Conservation (phyloP, 2,113 vertebrate genomes). For the Phyllopteryx taeniolatus region DNA sequence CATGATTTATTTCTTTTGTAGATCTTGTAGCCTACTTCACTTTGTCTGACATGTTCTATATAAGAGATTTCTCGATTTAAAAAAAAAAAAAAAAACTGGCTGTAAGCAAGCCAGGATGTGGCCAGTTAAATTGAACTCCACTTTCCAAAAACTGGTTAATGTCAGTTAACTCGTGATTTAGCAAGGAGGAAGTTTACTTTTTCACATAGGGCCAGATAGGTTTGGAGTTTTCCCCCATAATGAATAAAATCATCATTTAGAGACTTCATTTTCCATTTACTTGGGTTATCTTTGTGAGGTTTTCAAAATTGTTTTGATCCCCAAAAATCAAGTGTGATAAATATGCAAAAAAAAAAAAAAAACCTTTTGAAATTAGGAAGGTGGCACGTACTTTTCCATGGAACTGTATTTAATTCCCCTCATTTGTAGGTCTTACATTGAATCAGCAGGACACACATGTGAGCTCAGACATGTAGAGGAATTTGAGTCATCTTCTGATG, state of each 20-base stretch:
- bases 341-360: background rate
- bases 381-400: background rate
- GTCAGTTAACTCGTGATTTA: background rate
- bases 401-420: background rate
- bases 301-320: background rate
- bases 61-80: background rate
- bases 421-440: conserved; percentile 78
- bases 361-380: background rate
- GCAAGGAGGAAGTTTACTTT: background rate
- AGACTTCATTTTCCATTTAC: background rate
- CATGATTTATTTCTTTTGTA: background rate
- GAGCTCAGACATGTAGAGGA: conserved; percentile 78
- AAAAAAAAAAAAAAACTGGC: too few relatives aligned
- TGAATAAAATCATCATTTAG: background rate
- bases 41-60: background rate
- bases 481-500: conserved; percentile 71
- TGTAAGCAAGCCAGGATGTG: background rate
- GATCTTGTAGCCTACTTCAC: background rate
- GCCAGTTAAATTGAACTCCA: background rate
- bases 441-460: conserved; percentile 83
- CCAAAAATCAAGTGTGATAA: background rate
- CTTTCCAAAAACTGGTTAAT: background rate
- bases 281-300: background rate
- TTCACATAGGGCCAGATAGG: background rate
- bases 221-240: too few relatives aligned